Evolutionary conservation across 2,888 invertebrate species (phyloP).

Genomic region (Eupithecia inturbata): DNA sequence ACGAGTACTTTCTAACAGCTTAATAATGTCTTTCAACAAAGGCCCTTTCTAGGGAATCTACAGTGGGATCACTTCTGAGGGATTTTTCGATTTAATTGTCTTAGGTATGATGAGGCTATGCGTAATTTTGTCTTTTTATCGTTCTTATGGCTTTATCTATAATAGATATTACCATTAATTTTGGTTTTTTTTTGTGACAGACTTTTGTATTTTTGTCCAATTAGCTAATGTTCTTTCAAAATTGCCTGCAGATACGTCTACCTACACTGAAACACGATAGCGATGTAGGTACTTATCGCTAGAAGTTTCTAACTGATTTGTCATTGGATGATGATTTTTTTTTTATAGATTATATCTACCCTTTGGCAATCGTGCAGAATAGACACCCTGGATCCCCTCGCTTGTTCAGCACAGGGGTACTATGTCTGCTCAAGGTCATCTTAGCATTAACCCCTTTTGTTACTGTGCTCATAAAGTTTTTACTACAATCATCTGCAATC

Average conservation of each 20-base stretch:
- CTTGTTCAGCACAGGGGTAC: too few relatives aligned
- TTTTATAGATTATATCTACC: too few relatives aligned
- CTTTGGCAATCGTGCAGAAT: not conserved
- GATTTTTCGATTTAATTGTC: slow-evolving; percentile 33
- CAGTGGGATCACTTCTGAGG: slow-evolving; percentile 12
- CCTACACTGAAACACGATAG: not conserved
- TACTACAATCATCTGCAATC: not conserved
- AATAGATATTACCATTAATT: too few relatives aligned
- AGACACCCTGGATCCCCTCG: not conserved
- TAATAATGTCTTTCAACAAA: slow-evolving; percentile 38
- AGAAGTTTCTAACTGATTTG: too few relatives aligned
- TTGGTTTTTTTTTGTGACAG: too few relatives aligned
- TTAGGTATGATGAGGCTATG: not conserved
- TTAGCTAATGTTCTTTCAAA: too few relatives aligned
- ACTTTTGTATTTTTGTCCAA: too few relatives aligned
- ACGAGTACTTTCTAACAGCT: slow-evolving; percentile 38
- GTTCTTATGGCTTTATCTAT: not conserved
- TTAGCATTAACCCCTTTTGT: not conserved
- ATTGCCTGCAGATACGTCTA: not conserved
- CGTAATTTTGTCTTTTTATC: not conserved
- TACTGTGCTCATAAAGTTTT: slow-evolving; percentile 1
- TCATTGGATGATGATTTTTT: too few relatives aligned
- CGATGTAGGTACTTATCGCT: too few relatives aligned
- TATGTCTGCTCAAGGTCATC: not conserved
- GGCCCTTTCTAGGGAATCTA: slow-evolving; percentile 18